Evolutionary conservation across 1,140 invertebrate species (phyloP).

Genomic region (Diachasma alloeum): DNA sequence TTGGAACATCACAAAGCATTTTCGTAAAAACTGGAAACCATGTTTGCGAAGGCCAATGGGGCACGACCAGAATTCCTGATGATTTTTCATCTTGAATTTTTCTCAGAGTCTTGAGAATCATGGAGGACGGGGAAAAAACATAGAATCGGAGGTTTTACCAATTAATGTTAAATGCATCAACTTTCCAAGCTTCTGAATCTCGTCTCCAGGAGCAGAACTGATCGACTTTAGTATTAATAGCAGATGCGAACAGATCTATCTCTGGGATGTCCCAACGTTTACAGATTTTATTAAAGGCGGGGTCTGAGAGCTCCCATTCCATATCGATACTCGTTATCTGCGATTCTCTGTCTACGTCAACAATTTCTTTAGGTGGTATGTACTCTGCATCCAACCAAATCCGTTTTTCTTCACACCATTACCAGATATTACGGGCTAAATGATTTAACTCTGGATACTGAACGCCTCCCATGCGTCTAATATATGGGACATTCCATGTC

Average conservation of each 20-base stretch:
- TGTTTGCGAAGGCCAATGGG: constrained; percentile 37
- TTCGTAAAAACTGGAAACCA: constrained; percentile 26
- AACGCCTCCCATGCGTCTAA: constrained; percentile 11
- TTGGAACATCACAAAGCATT: constrained; percentile 22
- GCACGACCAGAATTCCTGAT: constrained; percentile 37
- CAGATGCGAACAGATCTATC: constrained; percentile 45
- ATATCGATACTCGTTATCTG: constrained; percentile 3
- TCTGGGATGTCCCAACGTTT: constrained; percentile 14
- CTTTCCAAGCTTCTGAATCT: constrained; percentile 32
- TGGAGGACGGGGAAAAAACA: constrained; percentile 33
- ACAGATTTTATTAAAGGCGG: constrained; percentile 12
- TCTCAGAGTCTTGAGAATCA: constrained; percentile 24
- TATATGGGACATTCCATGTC: too few relatives aligned
- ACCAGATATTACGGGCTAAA: not conserved
- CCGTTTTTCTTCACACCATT: constrained; percentile 27
- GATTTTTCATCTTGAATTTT: constrained; percentile 29
- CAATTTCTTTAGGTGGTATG: constrained; percentile 25
- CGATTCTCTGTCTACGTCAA: constrained; percentile 10
- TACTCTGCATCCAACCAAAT: constrained; percentile 31
- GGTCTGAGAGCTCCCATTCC: constrained; percentile 16
- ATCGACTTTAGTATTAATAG: constrained; percentile 38
- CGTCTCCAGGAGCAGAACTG: constrained; percentile 40
- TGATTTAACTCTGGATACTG: not conserved
- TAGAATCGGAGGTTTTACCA: constrained; percentile 30
- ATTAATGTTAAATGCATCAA: constrained; percentile 24